Base-by-base conservation (phyloP, 2,797 vertebrate species). In the Eremophila alpestris region DNA sequence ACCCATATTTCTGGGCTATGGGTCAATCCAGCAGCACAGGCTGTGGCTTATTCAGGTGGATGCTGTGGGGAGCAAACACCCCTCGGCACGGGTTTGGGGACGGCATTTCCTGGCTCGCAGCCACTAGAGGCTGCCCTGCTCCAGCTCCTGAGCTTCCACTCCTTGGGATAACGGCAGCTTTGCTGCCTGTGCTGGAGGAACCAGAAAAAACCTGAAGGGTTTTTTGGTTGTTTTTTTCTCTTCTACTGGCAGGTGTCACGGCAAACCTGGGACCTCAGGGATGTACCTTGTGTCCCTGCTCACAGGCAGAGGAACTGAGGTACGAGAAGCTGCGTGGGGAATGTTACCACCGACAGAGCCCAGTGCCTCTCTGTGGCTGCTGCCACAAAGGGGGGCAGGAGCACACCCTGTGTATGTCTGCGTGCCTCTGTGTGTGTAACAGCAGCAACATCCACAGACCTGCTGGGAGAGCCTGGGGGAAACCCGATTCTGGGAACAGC, bases 121-220 rank as follows among this genome's bases (percentile, higher is more conserved):
- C 95, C 95, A 90, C 95, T 94, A 94, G 91, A 93, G 94, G 94
- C 77, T 92, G 90, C 94, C 87, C 96, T 96, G 95, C 91, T 82
- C 94, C 95, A 90, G 83, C 94, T 92, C 70, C 95, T 94, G 95
- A 94, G 84, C 92, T 43, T 36, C n/a, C 1, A 5, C 41, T 59
- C 2, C 3, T 11, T 2, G 32, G 19, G 56, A 74, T 17, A 8
- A 7, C 27, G 8, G 29, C 60, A 4, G 46, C 64, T 40, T 13
- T 7, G 17, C 75, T 78, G 49, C 26, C 49, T 16, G 40, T 4
- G 36, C 11, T 45, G 38, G 7, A 30, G 41, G 22, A 21, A 5
- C 14, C 5, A 3, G 32, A 16, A 83, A 58, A 63, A 19, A n/a
- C 7, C 9, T 4, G 40, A 62, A 76, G n/a, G n/a, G 21, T 6